Base-by-base conservation (phyloP, 2,797 vertebrate species). In the Lophius americanus region DNA sequence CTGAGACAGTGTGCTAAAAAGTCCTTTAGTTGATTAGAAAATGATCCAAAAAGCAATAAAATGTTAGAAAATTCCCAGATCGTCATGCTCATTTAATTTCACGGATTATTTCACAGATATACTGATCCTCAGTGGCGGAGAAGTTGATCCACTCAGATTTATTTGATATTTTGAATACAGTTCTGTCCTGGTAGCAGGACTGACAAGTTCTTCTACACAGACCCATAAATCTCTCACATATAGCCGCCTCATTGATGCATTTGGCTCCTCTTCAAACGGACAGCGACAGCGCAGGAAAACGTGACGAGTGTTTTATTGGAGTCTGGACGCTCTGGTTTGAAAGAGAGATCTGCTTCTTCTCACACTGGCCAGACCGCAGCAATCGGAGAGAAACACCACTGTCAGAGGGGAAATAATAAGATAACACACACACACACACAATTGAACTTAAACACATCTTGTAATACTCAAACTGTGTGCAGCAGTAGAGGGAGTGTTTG, bases 331-430 rank as follows among this genome's bases (percentile, higher is more conserved):
- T 57, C 4, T 49, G 12, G 2, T 53, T 51, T 65, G 35, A 68
- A 50, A 11, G 51, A 50, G 46, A 39, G 49, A 69, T 75, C 78
- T 84, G 81, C 69, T 75, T 83, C 64, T 76, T 72, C 70, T 83
- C 75, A 72, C 64, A 47, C 51, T 67, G 36, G 70, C 61, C 77
- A 78, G 75, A 69, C 69, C 65, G 5, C 69, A 83, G 46, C 12
- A 79, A 60, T 81, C 32, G n/a, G 53, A 77, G 62, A 77, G 62
- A 77, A 59, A 63, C 50, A 46, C 55, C 43, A 2, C 60, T 73
- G 78, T 85, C 65, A 56, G 62, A 63, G 4, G 12, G 54, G 60
- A 43, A 68, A 68, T 71, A 63, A 74, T 64, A 51, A 78, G 61
- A 70, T 70, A 67, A 69, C 72, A 68, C 60, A 60, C 59, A 44